Conservation (phyloP, 2,888 invertebrate genomes). For the Seira musarum region DNA sequence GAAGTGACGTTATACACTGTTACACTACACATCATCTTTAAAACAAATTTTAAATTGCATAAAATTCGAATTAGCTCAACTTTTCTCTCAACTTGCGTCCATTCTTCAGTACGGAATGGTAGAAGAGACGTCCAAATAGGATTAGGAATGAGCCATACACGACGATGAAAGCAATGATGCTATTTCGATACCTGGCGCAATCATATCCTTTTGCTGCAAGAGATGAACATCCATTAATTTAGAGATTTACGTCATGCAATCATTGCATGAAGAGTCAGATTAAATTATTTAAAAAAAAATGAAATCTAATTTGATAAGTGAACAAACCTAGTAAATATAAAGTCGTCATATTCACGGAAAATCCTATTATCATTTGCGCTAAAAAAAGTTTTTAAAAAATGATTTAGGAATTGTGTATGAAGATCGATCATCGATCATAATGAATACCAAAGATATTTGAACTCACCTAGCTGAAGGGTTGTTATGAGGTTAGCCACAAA, state of each 20-base stretch:
- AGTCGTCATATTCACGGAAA: background rate
- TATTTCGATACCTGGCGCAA: background rate
- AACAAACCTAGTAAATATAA: background rate
- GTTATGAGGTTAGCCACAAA: slow-evolving; percentile 13
- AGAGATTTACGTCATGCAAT: background rate
- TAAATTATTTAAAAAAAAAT: background rate
- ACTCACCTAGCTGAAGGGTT: background rate
- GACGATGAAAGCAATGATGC: background rate
- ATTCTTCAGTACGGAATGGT: background rate
- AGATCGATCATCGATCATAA: too few relatives aligned
- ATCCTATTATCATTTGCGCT: background rate
- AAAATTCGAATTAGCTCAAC: background rate
- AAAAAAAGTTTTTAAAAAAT: too few relatives aligned
- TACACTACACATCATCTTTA: too few relatives aligned
- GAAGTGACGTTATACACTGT: too few relatives aligned
- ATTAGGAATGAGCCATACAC: background rate
- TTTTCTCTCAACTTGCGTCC: background rate
- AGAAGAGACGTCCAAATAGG: background rate
- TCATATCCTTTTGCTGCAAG: background rate
- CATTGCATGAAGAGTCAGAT: background rate
- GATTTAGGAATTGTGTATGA: too few relatives aligned
- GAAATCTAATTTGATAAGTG: background rate
- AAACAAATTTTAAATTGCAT: too few relatives aligned
- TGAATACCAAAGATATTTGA: too few relatives aligned
- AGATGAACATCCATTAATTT: background rate